phyloP scores from a whole-genome alignment of 2,113 vertebrate genomes.

The Alaudala cheleensis region DNA sequence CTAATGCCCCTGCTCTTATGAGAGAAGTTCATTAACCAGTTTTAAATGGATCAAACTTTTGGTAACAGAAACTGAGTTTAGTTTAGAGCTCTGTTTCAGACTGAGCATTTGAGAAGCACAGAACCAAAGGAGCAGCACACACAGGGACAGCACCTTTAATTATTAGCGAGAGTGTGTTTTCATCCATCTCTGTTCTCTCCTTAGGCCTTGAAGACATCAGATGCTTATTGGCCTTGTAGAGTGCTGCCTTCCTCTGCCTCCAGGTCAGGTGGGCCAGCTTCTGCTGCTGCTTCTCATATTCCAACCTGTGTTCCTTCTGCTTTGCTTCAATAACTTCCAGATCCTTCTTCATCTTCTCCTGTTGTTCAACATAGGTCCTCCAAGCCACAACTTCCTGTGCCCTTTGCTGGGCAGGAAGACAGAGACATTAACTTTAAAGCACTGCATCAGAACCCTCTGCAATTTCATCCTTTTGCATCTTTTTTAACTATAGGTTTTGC shows the following conservation, averaged over 20 bases:
- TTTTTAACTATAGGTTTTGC: background rate
- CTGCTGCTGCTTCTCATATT: constrained; percentile 74
- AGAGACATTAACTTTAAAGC: background rate
- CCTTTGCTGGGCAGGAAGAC: constrained; percentile 76
- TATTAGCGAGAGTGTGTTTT: constrained; percentile 75
- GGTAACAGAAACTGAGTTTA: background rate
- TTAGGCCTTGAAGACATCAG: constrained; percentile 56
- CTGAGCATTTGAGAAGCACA: background rate
- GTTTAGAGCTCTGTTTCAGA: background rate
- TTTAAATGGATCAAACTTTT: background rate
- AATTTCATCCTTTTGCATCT: background rate
- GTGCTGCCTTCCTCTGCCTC: constrained; percentile 75
- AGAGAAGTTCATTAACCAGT: background rate
- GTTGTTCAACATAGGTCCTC: constrained; percentile 79
- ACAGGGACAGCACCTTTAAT: constrained; percentile 84
- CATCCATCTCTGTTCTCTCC: constrained; percentile 71
- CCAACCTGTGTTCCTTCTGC: constrained; percentile 80
- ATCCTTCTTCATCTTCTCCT: constrained; percentile 79
- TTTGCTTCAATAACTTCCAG: constrained; percentile 78
- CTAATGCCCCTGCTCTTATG: background rate
- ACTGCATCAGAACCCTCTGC: background rate
- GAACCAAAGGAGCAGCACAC: background rate
- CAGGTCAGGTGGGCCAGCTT: constrained; percentile 79
- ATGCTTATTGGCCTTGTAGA: constrained; percentile 77
- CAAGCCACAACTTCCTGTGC: constrained; percentile 90